A percentile compares a stretch with the other conserved stretches of the same genome.
phyloP scores from a whole-genome alignment of 2,113 vertebrate genomes.

The Lontra canadensis region DNA sequence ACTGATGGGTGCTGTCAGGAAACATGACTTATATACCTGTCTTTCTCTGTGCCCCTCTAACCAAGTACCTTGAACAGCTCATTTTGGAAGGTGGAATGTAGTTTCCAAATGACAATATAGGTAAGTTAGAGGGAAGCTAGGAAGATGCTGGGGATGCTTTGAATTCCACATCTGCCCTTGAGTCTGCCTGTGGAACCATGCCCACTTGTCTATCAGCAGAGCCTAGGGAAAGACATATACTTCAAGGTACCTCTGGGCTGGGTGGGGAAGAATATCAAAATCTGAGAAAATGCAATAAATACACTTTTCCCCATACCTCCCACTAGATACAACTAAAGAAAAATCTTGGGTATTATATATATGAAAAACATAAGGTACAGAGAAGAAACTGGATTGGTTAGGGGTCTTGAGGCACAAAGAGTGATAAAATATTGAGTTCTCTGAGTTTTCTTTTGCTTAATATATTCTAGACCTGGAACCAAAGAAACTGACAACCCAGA shows the following conservation, averaged over 20 bases:
- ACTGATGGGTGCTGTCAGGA: background rate
- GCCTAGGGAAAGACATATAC: background rate
- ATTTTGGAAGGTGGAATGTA: background rate
- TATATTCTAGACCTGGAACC: background rate
- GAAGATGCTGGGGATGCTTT: background rate
- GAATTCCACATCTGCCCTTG: background rate
- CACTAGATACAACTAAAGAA: background rate
- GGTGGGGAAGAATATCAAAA: background rate
- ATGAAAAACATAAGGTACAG: background rate
- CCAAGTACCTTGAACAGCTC: background rate
- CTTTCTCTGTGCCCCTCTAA: background rate
- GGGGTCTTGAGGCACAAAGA: background rate
- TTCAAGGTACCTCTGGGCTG: background rate
- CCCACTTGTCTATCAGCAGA: background rate
- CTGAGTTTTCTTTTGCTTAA: background rate
- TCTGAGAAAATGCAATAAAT: background rate
- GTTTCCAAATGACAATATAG: background rate
- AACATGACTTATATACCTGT: background rate
- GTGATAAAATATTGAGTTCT: background rate
- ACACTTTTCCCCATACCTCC: background rate
- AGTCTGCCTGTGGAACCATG: background rate
- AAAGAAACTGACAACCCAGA: background rate
- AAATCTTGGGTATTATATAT: background rate
- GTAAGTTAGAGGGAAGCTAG: background rate
- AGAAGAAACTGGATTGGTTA: background rate